Evolutionary conservation across 1,140 invertebrate genomes (phyloP), one percentile per base, ranked within the genome.

Genomic region (Cydia strobilella): DNA sequence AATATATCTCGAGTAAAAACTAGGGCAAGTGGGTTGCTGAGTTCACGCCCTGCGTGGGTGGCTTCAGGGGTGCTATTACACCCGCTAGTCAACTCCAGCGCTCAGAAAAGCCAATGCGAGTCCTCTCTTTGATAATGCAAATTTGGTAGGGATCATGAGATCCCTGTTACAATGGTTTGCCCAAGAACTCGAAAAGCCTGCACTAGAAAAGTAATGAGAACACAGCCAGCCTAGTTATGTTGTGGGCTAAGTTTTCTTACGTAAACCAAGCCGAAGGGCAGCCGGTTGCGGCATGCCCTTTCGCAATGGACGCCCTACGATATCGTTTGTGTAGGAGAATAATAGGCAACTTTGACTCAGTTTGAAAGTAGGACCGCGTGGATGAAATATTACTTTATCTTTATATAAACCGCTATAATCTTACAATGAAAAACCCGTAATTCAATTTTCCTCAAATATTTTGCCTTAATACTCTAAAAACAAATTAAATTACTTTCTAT

Each of bases 181-280:
- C 20, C 4, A 20, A 54, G 20, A 23, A 9, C n/a, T 59, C 10
- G 9, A 59, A 59, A 12, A 20, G 54, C 54, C n/a, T 59, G 54
- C 20, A 12, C 20, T 59, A 2, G 54, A 18, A 51, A 51, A 18
- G 48, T n/a, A 51, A 48, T 18, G n/a, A 51, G 83, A 85, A 85
- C 87, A 86, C 82, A 85, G 84, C 65, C 27, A 69, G 31, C n/a
- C 27, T 35, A 69, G 65, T 20, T 42, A 85, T 80, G 89, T 90
- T 80, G 89, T 90, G 83, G 90, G 88, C 78, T 88, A 23, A 59
- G 77, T 80, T 78, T 74, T 75, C 79, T 88, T 85, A 88, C 88
- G 87, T 89, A 90, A 91, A 81, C 82, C 75, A 85, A 86, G 85
- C 82, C 84, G 87, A 91, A 91, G 90, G 90, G 90, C 86, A 82